A percentile compares a stretch with the other conserved stretches of the same genome.
Conservation (phyloP, 2,888 invertebrate genomes). For the Bhutanitis thaidina region DNA sequence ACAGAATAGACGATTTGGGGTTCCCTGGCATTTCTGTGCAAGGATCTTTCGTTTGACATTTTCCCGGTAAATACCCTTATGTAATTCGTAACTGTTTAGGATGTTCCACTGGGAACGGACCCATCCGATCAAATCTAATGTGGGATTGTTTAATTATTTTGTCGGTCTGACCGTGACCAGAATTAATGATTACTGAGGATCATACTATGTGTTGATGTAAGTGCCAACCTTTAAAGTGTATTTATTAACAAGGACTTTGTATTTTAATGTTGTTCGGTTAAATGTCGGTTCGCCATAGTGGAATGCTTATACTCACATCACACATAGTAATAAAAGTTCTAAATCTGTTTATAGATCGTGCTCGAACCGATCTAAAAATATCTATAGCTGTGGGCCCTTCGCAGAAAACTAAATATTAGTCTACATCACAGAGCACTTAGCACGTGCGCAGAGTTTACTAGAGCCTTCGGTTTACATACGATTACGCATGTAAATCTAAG, state of each 20-base stretch:
- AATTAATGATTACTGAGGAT: conserved; percentile 51
- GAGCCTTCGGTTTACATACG: conserved; percentile 17
- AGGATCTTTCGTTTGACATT: conserved; percentile 33
- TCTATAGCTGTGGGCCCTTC: conserved; percentile 6
- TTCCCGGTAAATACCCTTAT: conserved; percentile 42
- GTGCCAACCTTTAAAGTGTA: too few species aligned
- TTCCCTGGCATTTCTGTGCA: conserved; percentile 34
- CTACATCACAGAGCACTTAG: conserved; percentile 20
- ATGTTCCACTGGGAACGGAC: conserved; percentile 46
- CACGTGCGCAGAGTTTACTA: conserved; percentile 11
- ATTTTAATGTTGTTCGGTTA: too few species aligned
- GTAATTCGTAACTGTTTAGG: conserved; percentile 53
- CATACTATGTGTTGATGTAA: not conserved
- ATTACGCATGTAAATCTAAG: conserved; percentile 23
- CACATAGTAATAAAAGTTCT: not conserved
- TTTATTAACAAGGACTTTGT: too few species aligned
- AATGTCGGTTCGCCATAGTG: too few species aligned
- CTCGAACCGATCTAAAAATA: conserved; percentile 12
- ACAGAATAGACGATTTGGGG: conserved; percentile 21
- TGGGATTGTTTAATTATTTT: conserved; percentile 75
- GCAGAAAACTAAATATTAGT: conserved; percentile 17
- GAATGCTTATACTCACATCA: too few species aligned
- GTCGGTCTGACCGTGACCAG: conserved; percentile 61
- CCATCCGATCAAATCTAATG: conserved; percentile 46
- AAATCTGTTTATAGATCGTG: conserved; percentile 12